Conservation (phyloP, 2,797 vertebrate genomes). For the Peromyscus nudipes region DNA sequence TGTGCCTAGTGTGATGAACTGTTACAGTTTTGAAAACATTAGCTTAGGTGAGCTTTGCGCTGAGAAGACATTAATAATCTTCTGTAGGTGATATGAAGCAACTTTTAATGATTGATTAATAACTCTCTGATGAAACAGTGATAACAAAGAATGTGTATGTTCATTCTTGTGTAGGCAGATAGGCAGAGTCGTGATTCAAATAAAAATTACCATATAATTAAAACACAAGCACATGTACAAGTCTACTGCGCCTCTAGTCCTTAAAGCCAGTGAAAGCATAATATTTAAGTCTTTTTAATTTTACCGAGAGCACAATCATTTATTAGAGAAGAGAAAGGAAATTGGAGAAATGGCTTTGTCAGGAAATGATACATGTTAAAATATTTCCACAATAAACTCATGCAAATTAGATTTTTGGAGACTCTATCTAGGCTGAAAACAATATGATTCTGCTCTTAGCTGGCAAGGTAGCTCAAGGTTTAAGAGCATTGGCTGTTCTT, state of each 20-base stretch:
- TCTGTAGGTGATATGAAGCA: conserved; percentile 86
- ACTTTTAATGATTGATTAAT: conserved; percentile 90
- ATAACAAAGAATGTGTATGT: conserved; percentile 87
- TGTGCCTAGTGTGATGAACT: conserved; percentile 96
- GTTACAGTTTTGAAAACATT: conserved; percentile 93
- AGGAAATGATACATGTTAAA: conserved; percentile 44
- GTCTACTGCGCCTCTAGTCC: conserved; percentile 74
- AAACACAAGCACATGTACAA: conserved; percentile 80
- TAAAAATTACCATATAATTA: conserved; percentile 84
- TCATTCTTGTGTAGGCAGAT: conserved; percentile 84
- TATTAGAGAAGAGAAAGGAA: not conserved
- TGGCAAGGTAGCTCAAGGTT: not conserved
- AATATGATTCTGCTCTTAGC: not conserved
- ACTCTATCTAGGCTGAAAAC: conserved; percentile 12
- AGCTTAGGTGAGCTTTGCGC: conserved; percentile 94
- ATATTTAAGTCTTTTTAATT: conserved; percentile 78
- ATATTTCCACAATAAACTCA: conserved; percentile 15
- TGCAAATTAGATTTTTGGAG: conserved; percentile 58
- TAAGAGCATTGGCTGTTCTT: not conserved
- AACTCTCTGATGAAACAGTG: conserved; percentile 83
- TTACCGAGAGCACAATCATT: conserved; percentile 56
- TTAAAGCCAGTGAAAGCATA: conserved; percentile 74
- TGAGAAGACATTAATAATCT: conserved; percentile 89
- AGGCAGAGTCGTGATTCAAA: conserved; percentile 78
- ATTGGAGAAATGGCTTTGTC: conserved; percentile 15